Conservation (phyloP, 1,140 invertebrate species). For the Archivesica marissinica region DNA sequence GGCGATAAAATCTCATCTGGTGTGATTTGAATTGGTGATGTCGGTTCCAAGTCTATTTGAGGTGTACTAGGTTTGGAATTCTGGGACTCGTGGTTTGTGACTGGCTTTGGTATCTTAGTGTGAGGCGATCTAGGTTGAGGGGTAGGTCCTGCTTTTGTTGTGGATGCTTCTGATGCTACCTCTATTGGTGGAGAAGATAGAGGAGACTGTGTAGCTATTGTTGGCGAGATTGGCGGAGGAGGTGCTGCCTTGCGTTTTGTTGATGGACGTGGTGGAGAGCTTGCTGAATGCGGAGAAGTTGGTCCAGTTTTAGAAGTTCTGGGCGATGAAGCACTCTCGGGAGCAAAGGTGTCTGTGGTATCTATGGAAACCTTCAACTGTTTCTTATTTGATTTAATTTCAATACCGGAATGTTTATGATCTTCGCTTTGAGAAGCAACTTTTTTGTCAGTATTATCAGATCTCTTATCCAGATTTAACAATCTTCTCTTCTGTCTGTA, state of each 20-base stretch:
- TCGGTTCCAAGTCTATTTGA: background rate
- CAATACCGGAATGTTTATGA: background rate
- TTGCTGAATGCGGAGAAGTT: conserved; percentile 13
- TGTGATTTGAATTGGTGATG: background rate
- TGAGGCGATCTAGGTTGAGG: conserved; percentile 38
- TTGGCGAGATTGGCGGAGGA: conserved; percentile 42
- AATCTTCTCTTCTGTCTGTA: conserved; percentile 71
- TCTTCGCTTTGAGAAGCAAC: too few relatives aligned
- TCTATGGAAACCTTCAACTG: conserved; percentile 21
- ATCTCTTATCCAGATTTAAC: conserved; percentile 64
- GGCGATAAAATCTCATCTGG: background rate
- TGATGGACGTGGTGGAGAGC: conserved; percentile 40
- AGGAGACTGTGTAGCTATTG: background rate
- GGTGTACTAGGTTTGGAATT: conserved; percentile 33
- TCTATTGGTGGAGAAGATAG: background rate
- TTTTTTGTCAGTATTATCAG: conserved; percentile 10
- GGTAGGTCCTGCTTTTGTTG: background rate
- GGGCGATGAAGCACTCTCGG: conserved; percentile 32
- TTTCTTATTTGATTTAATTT: conserved; percentile 5
- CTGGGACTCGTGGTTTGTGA: conserved; percentile 1
- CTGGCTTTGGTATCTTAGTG: conserved; percentile 29
- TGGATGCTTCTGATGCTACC: background rate
- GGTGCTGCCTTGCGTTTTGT: conserved; percentile 61
- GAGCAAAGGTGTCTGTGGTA: background rate
- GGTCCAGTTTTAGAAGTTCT: background rate